Evolutionary conservation across 2,888 invertebrate species (phyloP).

Genomic region (Lithophane semibrunnea): DNA sequence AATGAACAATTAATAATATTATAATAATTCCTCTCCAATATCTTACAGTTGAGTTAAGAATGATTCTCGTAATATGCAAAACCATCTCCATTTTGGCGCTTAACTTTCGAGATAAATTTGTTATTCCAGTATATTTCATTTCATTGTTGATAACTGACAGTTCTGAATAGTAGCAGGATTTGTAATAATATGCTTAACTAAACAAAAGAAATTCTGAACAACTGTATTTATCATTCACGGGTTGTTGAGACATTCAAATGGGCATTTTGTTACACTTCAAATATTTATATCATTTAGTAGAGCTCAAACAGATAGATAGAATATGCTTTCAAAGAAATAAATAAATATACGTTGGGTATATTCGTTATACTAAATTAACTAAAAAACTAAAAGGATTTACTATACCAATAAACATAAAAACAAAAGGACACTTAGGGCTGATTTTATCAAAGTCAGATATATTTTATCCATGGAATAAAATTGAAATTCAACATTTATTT

Average conservation of each 20-base stretch:
- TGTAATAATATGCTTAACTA: slow-evolving; percentile 38
- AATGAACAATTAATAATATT: slow-evolving; percentile 9
- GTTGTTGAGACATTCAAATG: slow-evolving; percentile 34
- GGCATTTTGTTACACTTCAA: slow-evolving; percentile 8
- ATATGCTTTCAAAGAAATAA: no score
- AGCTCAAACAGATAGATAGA: background rate
- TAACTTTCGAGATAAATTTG: slow-evolving; percentile 63
- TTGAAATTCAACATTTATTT: no score
- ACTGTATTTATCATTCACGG: slow-evolving; percentile 38
- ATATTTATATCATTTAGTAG: slow-evolving; percentile 3
- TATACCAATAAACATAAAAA: no score
- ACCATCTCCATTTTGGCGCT: slow-evolving; percentile 37
- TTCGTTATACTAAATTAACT: no score
- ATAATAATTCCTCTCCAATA: slow-evolving; percentile 15
- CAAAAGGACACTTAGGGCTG: no score
- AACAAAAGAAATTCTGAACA: slow-evolving; percentile 36
- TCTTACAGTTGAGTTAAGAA: slow-evolving; percentile 13
- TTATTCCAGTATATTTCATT: slow-evolving; percentile 66
- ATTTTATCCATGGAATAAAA: no score
- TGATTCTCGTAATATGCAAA: slow-evolving; percentile 21
- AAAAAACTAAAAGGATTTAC: no score
- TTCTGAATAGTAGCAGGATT: slow-evolving; percentile 33
- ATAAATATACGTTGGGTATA: no score
- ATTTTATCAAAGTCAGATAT: no score
- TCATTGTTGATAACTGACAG: slow-evolving; percentile 43